Evolutionary conservation across 2,888 invertebrate species (phyloP).

Genomic region (Phyto melanocephala): DNA sequence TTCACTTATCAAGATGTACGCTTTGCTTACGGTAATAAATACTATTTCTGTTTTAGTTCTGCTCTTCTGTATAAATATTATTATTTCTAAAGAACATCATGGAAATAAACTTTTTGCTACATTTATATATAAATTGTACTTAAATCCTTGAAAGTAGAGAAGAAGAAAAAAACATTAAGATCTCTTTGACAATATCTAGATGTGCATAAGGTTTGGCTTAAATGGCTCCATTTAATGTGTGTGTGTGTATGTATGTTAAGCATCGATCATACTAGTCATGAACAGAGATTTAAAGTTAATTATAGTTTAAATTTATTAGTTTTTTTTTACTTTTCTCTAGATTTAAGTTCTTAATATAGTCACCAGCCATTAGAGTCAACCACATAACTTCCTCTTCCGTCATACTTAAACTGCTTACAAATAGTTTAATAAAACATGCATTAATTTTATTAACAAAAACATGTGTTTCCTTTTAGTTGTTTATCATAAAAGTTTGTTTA

Average conservation of each 20-base stretch:
- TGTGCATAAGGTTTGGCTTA: conserved; percentile 11
- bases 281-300: conserved; percentile 6
- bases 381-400: conserved; percentile 11
- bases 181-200: conserved; percentile 32
- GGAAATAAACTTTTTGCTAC: conserved; percentile 1
- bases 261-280: conserved; percentile 34
- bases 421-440: not conserved
- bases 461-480: not conserved
- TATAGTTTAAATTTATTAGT: not conserved
- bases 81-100: conserved; percentile 52
- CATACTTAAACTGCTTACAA: not conserved
- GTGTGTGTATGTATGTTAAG: not conserved
- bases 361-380: not conserved
- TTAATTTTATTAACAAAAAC: not conserved
- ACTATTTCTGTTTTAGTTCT: not conserved
- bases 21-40: conserved; percentile 63
- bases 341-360: not conserved
- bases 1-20: conserved; percentile 63
- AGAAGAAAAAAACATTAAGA: not conserved
- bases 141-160: conserved; percentile 16
- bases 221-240: no score
- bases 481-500: conserved; percentile 26
- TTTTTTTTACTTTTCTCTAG: not conserved
- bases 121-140: conserved; percentile 1
- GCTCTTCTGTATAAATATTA: no score